These are phyloP conservation scores for Setophaga petechia DNA, from an alignment of 2,113 vertebrate species.

Conservation along the genomic window DNA sequence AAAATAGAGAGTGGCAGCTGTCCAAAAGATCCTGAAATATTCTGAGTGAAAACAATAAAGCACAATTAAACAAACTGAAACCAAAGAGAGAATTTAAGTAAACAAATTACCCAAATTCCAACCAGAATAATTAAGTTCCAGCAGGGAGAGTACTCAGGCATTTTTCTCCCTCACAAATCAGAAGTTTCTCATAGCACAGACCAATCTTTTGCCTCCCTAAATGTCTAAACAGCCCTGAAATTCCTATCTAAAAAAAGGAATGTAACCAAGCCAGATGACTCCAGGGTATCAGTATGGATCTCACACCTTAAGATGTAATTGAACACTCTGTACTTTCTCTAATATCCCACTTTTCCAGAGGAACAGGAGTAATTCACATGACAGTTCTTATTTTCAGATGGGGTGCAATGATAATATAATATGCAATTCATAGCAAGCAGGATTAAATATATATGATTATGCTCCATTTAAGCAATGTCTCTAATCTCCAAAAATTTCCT, in stretches of 20 bases:
- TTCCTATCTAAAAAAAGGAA: not conserved
- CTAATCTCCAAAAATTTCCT: not conserved
- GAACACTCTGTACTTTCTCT: not conserved
- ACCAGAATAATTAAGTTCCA: not conserved
- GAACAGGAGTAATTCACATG: not conserved
- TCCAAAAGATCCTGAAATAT: not conserved
- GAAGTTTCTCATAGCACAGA: not conserved
- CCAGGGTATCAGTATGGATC: not conserved
- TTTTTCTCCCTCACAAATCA: not conserved
- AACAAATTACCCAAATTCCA: not conserved
- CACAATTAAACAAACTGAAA: not conserved
- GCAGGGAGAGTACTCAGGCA: not conserved
- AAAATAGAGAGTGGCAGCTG: not conserved
- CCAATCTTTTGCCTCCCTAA: not conserved
- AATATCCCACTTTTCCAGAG: slow-evolving; percentile 16
- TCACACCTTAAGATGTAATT: not conserved
- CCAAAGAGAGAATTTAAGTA: not conserved
- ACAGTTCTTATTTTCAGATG: not conserved
- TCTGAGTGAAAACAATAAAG: not conserved
- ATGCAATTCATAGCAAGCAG: not conserved
- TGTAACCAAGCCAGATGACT: not conserved
- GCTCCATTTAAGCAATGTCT: not conserved
- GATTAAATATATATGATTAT: not conserved
- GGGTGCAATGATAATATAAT: not conserved
- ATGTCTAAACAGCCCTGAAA: not conserved